Base-by-base conservation (phyloP, 1,140 invertebrate species). In the Hormaphis cornu region DNA sequence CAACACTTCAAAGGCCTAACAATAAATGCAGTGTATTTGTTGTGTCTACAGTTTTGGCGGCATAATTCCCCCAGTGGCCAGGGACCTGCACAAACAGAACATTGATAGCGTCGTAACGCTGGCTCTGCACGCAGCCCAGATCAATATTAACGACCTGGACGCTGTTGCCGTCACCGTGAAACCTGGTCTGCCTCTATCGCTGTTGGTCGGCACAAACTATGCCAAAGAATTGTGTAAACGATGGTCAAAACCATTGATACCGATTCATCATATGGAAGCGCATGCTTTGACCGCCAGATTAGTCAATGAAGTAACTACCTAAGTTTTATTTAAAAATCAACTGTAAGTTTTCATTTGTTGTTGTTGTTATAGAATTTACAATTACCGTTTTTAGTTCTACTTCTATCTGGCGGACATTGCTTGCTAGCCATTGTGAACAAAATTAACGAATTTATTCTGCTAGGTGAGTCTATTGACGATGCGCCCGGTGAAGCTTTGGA, bases 241-340 rank as follows among this genome's bases (percentile, higher is more conserved):
- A 61, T 82, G 83, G 73, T 82, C 85, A 1, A 93, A 93, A 78
- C 91, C 93, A 6, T 81, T 98, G 72, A 93, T 98, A 76, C 93
- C 95, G 0, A 90, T 98, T 74, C 95, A 98, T 82, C 96, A 98
- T 74, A 98, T 98, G 95, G 88, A 98, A 84, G 95, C 95, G 9
- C 96, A 98, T 84, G 94, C 95, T n/a, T 78, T 98, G 63, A 94
- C 89, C 22, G 85, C 83, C 16, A 81, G 94, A 76, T 87, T 97
- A 83, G 76, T 81, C 1, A 73, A 85, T 70, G 79, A 83, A 80
- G 83, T 82, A 77, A 72, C 63, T 72, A 18, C 40, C 14, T 30
- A 35, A 6, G 71, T 52, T 54, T 50, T 24, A 50, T 50, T 16
- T 22, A 50, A 50, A 50, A 50, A 20, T 50, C 14, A n/a, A 6